phyloP scores from a whole-genome alignment of 2,113 vertebrate genomes.

The Promerops cafer region DNA sequence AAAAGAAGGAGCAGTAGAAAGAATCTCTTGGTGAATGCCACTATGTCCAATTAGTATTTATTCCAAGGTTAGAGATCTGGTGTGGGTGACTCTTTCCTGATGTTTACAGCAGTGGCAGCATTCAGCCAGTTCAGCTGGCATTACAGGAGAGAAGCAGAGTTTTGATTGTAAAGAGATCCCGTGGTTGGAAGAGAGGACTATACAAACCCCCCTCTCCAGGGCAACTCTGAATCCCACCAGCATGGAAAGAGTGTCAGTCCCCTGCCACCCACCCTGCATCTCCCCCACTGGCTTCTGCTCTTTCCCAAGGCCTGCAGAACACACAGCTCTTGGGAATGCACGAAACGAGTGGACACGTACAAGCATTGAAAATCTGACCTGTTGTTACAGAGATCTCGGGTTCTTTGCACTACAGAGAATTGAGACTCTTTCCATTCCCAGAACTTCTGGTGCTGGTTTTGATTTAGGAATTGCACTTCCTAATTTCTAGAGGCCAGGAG shows the following conservation, averaged over 20 bases:
- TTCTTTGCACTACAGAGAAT: neutral
- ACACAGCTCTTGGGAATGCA: neutral
- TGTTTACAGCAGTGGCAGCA: neutral
- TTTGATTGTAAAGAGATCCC: neutral
- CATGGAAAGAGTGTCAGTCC: neutral
- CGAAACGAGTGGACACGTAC: rapidly evolving
- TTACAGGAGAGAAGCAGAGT: neutral
- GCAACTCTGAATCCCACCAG: neutral
- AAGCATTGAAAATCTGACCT: neutral
- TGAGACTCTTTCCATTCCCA: constrained; percentile 42
- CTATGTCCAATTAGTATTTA: neutral
- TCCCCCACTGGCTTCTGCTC: neutral
- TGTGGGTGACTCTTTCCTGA: neutral
- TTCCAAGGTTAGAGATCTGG: neutral
- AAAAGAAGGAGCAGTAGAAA: neutral
- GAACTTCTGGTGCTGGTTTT: constrained; percentile 18
- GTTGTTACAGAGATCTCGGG: neutral
- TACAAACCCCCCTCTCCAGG: neutral
- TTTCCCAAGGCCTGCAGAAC: neutral
- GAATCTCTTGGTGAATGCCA: neutral
- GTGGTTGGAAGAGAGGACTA: neutral
- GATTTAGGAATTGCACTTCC: constrained; percentile 34
- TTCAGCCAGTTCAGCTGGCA: neutral
- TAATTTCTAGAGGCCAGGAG: constrained; percentile 19
- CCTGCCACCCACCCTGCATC: neutral